Conservation (phyloP, 2,113 vertebrate genomes). For the Cyprinus carpio region DNA sequence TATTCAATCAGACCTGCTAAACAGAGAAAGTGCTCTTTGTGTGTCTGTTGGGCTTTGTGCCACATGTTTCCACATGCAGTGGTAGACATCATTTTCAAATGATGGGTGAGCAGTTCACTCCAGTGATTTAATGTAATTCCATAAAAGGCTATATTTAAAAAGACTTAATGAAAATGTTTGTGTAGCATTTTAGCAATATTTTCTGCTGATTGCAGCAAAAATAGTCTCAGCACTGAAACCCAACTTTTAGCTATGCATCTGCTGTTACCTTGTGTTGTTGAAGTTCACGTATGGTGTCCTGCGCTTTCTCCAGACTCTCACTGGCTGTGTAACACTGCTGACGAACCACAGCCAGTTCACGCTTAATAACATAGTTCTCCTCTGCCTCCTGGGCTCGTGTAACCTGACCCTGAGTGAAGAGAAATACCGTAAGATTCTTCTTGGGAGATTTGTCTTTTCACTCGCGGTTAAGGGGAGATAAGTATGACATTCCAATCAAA, state of each 20-base stretch:
- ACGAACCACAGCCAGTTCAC: slow-evolving; percentile 87
- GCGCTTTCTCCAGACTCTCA: slow-evolving; percentile 86
- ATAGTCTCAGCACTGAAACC: background rate
- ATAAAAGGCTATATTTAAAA: background rate
- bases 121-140: background rate
- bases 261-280: slow-evolving; percentile 84
- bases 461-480: background rate
- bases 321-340: slow-evolving; percentile 84
- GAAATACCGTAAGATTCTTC: slow-evolving; percentile 1
- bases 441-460: background rate
- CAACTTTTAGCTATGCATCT: background rate
- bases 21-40: background rate
- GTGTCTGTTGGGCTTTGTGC: background rate
- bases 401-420: slow-evolving; percentile 84
- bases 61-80: background rate
- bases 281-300: slow-evolving; percentile 86
- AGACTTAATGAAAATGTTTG: background rate
- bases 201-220: background rate
- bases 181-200: background rate
- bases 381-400: slow-evolving; percentile 92
- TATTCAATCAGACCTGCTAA: background rate
- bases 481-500: slow-evolving; percentile 1
- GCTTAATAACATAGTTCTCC: slow-evolving; percentile 93
- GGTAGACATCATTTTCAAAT: background rate
- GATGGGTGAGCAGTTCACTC: background rate